Base-by-base conservation (phyloP, 1,140 invertebrate species). In the Zaprionus camerounensis region DNA sequence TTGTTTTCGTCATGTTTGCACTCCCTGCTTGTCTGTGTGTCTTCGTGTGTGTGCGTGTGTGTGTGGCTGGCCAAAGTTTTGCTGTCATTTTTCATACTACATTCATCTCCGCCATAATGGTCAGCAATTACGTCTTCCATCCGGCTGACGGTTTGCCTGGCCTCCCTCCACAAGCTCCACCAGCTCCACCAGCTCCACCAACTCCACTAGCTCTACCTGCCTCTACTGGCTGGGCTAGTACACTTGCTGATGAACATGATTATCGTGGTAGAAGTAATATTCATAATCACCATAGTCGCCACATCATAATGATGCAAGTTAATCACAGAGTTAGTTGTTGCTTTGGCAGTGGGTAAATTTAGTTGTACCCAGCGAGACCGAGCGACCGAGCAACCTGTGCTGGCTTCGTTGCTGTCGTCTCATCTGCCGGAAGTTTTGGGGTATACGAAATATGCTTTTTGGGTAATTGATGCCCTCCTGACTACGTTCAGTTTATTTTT, bases 401-500 rank as follows among this genome's bases (percentile, higher is more conserved):
- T 34, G 31, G 9, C 31, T 34, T 11, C 31, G 9, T 3, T 26
- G 24, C 62, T 31, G 66, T 51, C 53, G 41, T 46, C 59, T 76
- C 73, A 76, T 65, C 63, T 76, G 71, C 75, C 75, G 75, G 75
- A 77, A 73, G 75, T 72, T 61, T 46, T 55, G 49, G 63, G 57
- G 36, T 57, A 76, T 67, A 72, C 55, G 69, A 71, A 71, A 71
- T 61, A 46, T 75, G 57, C 76, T 71, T 62, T 36, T 56, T 58
- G 61, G 38, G 44, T 76, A 80, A 77, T 77, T 73, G 64, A 76
- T 76, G 70, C 69, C 41, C 58, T 69, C 56, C 56, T 13, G 15
- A 44, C 41, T 44, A 46, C n/a, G 28, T 70, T 44, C 31, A 67
- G 65, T 38, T 74, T 74, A 62, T 58, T 67, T 71, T 68, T 76